Evolutionary conservation across 2,888 invertebrate genomes (phyloP).

Genomic region (Saturnia pavonia): DNA sequence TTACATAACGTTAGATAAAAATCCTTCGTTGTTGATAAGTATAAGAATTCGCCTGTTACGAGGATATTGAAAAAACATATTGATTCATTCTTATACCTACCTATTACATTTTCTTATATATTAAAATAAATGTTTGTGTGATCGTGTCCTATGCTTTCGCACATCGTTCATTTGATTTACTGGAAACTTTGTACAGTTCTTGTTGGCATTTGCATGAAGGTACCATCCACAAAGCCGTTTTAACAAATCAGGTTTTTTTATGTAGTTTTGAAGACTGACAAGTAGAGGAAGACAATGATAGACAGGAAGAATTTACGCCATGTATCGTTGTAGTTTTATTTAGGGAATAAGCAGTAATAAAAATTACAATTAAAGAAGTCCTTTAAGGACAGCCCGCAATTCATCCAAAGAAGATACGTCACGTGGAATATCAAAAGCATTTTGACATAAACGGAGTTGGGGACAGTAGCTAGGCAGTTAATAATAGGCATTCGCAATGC

Average conservation of each 20-base stretch:
- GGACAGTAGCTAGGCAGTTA: not conserved
- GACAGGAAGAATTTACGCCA: too few species aligned
- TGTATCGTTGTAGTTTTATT: too few species aligned
- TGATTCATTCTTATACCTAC: too few species aligned
- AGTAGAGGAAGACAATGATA: too few species aligned
- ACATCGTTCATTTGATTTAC: not conserved
- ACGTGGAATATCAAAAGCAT: not conserved
- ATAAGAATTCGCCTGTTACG: not conserved
- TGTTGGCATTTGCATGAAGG: not conserved
- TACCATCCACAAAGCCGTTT: too few species aligned
- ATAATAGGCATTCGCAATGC: conserved; percentile 14
- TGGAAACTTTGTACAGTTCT: not conserved
- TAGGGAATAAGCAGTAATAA: not conserved
- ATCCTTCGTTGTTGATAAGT: not conserved
- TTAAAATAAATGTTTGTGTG: too few species aligned
- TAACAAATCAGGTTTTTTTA: too few species aligned
- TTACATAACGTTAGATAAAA: not conserved
- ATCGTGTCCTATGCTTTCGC: too few species aligned
- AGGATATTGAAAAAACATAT: not conserved
- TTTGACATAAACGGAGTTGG: not conserved
- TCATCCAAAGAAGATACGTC: not conserved
- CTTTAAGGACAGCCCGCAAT: not conserved
- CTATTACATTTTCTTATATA: not conserved
- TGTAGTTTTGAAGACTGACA: too few species aligned
- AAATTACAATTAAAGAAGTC: not conserved